Base-by-base conservation (phyloP, 1,140 invertebrate species). In the Cephus cinctus region DNA sequence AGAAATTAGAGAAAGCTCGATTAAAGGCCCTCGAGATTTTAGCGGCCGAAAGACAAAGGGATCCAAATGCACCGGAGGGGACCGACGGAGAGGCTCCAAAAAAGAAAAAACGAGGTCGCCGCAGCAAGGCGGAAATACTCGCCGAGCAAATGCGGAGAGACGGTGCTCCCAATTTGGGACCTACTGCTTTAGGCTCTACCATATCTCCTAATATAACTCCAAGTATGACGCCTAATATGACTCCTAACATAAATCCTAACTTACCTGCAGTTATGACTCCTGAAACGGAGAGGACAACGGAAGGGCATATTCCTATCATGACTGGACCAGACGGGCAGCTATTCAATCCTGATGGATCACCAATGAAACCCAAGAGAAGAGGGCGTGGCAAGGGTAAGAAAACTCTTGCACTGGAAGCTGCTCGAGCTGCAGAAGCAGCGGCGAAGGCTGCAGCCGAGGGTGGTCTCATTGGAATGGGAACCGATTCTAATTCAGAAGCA, bases 351-450 rank as follows among this genome's bases (percentile, higher is more conserved):
- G 72, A 77, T 3, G 70, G 71, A 5, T 56, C 67, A 0, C 71
- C 69, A 3, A 21, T 72, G 22, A 77, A 71, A 22, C 75, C 79
- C 0, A 81, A 81, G 53, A 54, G 80, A 12, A 57, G 79, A 18
- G 79, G 79, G 3, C 66, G 79, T 2, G 80, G 80, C 11, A 79
- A 80, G 18, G 79, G 80, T n/a, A 81, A 81, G 56, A 81, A 81
- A 42, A 81, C 79, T 5, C 48, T 81, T 6, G 78, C 77, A 2
- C 38, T 78, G 47, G 79, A 81, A 43, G 78, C 77, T 5, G 73
- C 73, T 8, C 65, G 74, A 20, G 72, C 75, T 2, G 76, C 77
- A 0, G 72, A 75, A 34, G 71, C 73, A 5, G 72, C 65, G 2
- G 68, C 66, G 0, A 75, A 73, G 36, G 65, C 52, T 6, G 62